Conservation (phyloP, 2,797 vertebrate genomes). For the Sebastes hubbsi region DNA sequence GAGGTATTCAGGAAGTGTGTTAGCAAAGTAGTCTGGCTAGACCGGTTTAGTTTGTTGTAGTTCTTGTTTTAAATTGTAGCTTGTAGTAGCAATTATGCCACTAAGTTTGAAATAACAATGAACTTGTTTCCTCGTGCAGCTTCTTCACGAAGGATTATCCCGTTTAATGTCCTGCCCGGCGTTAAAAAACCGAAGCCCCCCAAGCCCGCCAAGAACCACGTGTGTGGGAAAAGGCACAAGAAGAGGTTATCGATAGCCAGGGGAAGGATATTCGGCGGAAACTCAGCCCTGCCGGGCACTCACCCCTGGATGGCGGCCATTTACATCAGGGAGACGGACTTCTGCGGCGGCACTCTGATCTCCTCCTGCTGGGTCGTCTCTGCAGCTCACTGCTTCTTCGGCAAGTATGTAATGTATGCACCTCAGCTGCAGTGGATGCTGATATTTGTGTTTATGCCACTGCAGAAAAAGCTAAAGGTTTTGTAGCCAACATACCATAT, state of each 20-base stretch:
- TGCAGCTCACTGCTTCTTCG: conserved; percentile 93
- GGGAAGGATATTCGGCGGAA: conserved; percentile 89
- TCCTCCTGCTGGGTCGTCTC: conserved; percentile 94
- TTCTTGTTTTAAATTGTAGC: not conserved
- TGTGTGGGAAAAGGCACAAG: conserved; percentile 88
- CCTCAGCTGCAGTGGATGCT: not conserved
- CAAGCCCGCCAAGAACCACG: not conserved
- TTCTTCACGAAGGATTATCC: conserved; percentile 27
- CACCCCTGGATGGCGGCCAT: conserved; percentile 95
- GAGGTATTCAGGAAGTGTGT: conserved; percentile 29
- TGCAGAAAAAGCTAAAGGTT: not conserved
- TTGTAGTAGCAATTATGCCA: not conserved
- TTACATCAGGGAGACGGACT: conserved; percentile 85
- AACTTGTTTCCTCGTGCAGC: conserved; percentile 37
- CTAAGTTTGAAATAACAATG: not conserved
- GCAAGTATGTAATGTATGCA: conserved; percentile 81
- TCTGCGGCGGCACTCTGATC: conserved; percentile 91
- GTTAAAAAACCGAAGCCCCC: not conserved
- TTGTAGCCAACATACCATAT: not conserved
- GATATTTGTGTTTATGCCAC: not conserved
- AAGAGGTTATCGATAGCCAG: conserved; percentile 80
- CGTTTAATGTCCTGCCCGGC: not conserved
- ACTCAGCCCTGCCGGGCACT: conserved; percentile 85
- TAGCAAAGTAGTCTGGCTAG: not conserved
- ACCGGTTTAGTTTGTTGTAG: not conserved